Percentiles rank a stretch among this genome's conserved stretches.
Conservation (phyloP, 1,140 invertebrate species). For the Dreissena rostriformis region DNA sequence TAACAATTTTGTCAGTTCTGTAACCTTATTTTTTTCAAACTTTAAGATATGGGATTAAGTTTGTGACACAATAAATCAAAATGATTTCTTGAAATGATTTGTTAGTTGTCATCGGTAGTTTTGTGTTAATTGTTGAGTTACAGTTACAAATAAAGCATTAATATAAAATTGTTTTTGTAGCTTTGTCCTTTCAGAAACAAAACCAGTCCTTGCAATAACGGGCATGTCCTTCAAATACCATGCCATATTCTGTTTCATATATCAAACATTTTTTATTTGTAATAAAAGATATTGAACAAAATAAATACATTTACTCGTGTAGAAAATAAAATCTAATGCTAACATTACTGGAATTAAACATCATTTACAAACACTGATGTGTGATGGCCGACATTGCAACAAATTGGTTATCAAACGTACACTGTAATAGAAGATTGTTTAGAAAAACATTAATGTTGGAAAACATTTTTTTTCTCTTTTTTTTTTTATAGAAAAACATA, state of each 20-base stretch:
- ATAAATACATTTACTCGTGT: not conserved
- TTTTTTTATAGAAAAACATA: too few species aligned
- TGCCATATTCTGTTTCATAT: not conserved
- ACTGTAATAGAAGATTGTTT: too few species aligned
- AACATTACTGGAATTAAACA: too few species aligned
- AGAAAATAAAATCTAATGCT: not conserved
- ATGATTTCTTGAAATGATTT: not conserved
- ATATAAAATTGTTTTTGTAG: not conserved
- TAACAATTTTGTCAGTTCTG: constrained; percentile 12
- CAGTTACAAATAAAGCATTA: too few species aligned
- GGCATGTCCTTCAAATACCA: constrained; percentile 9
- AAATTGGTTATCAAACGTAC: too few species aligned
- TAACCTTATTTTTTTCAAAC: constrained; percentile 1
- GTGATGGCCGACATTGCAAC: too few species aligned
- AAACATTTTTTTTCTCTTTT: too few species aligned
- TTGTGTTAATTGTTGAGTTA: too few species aligned
- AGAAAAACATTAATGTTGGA: too few species aligned
- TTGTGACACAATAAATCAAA: not conserved
- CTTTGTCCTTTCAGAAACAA: not conserved
- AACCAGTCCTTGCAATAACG: constrained; percentile 9
- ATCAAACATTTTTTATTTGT: constrained; percentile 3
- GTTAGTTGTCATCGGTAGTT: not conserved
- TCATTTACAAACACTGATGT: too few species aligned
- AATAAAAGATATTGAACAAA: constrained; percentile 4
- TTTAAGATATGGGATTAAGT: constrained; percentile 1